These are phyloP conservation scores for Plebejus melissa DNA, from an alignment of 2,888 invertebrate species.

Conservation along the genomic window DNA sequence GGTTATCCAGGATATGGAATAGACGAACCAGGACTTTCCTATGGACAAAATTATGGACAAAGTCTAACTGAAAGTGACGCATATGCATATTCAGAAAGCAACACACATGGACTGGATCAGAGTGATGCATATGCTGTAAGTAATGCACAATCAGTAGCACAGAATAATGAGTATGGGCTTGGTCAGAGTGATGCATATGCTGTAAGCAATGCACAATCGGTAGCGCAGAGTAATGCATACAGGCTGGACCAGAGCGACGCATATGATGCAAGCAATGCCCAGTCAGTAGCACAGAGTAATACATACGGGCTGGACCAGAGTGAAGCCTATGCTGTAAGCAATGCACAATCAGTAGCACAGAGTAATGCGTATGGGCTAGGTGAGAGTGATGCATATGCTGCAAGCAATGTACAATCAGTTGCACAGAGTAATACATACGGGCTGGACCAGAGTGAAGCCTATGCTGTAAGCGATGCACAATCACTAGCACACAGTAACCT, in stretches of 20 bases:
- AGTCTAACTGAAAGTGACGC: not conserved
- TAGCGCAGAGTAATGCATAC: not conserved
- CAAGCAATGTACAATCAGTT: not conserved
- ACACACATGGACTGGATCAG: not conserved
- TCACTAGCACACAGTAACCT: not conserved
- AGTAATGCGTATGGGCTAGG: not conserved
- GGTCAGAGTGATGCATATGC: not conserved
- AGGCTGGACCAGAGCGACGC: not conserved
- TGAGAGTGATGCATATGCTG: not conserved
- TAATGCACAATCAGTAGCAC: not conserved
- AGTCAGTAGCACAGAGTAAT: not conserved
- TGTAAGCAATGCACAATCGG: not conserved
- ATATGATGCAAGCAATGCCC: not conserved
- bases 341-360: not conserved
- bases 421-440: not conserved
- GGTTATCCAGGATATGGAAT: not conserved
- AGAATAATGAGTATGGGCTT: not conserved
- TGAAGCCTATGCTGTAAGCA: not conserved
- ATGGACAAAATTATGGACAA: constrained; percentile 2
- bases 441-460: not conserved
- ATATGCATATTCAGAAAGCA: not conserved
- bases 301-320: not conserved
- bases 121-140: not conserved
- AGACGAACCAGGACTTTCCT: not conserved
- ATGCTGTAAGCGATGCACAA: not conserved